phyloP scores from a whole-genome alignment of 2,113 vertebrate genomes.

The Heloderma charlesbogerti region DNA sequence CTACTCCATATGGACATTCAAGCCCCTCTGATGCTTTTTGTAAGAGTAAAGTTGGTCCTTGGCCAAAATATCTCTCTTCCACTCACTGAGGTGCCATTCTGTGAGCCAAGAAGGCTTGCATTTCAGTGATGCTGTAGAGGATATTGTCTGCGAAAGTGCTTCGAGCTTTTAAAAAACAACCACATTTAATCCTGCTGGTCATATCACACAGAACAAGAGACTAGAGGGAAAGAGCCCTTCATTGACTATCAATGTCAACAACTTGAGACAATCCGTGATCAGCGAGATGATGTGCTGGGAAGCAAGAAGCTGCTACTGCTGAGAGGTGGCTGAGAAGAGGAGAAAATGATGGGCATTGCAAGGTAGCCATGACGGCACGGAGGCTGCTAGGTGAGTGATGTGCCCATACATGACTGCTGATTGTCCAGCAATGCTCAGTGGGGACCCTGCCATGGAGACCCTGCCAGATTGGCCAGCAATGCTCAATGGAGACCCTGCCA shows the following conservation, averaged over 20 bases:
- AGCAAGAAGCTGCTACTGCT: neutral
- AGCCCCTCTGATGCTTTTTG: conserved; percentile 60
- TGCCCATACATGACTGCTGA: neutral
- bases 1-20: conserved; percentile 53
- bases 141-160: neutral
- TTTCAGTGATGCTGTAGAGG: neutral
- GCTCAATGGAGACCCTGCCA: no score
- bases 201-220: neutral
- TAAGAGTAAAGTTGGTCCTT: conserved; percentile 51
- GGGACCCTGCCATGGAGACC: neutral
- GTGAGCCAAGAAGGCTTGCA: neutral
- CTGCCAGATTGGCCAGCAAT: neutral
- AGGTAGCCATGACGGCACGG: neutral
- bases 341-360: neutral
- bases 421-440: neutral
- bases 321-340: neutral
- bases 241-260: neutral
- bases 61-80: conserved; percentile 34
- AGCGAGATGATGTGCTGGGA: neutral
- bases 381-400: neutral
- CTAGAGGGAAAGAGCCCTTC: neutral
- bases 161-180: neutral
- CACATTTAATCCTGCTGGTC: neutral
- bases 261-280: neutral
- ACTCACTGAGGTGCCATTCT: fast-evolving